These are phyloP conservation scores for Cabera pusaria DNA, from an alignment of 2,888 invertebrate species.

Conservation along the genomic window DNA sequence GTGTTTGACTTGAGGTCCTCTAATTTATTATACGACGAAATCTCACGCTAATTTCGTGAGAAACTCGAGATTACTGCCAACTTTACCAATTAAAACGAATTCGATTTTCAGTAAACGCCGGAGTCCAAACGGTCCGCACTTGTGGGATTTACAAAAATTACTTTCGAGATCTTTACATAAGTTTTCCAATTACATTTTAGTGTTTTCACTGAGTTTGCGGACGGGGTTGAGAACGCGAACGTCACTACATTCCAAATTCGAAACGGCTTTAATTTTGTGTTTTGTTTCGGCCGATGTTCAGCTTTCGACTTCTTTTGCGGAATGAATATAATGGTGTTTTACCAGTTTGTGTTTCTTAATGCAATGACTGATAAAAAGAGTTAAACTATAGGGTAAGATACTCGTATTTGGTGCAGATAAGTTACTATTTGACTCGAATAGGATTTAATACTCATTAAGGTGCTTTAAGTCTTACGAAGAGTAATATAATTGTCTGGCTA, in stretches of 20 bases:
- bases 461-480: too few relatives aligned
- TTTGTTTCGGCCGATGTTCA: constrained; percentile 3
- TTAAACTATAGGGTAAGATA: too few relatives aligned
- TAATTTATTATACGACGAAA: constrained; percentile 55
- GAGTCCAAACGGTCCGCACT: constrained; percentile 35
- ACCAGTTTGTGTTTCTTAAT: too few relatives aligned
- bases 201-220: constrained; percentile 23
- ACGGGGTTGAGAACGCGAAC: constrained; percentile 7
- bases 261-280: constrained; percentile 5
- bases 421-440: too few relatives aligned
- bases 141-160: constrained; percentile 50
- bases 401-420: too few relatives aligned
- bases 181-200: constrained; percentile 47
- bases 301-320: too few relatives aligned
- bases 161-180: constrained; percentile 42
- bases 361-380: too few relatives aligned
- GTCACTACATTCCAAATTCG: constrained; percentile 6
- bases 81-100: constrained; percentile 68
- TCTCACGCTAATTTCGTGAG: constrained; percentile 54
- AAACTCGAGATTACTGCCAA: constrained; percentile 50
- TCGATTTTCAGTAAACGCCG: constrained; percentile 57
- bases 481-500: too few relatives aligned
- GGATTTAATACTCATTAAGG: too few relatives aligned
- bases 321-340: too few relatives aligned
- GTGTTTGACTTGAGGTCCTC: constrained; percentile 36